These are phyloP conservation scores for Caenorhabditis tropicalis DNA, from an alignment of 1,140 invertebrate species.

Conservation along the genomic window DNA sequence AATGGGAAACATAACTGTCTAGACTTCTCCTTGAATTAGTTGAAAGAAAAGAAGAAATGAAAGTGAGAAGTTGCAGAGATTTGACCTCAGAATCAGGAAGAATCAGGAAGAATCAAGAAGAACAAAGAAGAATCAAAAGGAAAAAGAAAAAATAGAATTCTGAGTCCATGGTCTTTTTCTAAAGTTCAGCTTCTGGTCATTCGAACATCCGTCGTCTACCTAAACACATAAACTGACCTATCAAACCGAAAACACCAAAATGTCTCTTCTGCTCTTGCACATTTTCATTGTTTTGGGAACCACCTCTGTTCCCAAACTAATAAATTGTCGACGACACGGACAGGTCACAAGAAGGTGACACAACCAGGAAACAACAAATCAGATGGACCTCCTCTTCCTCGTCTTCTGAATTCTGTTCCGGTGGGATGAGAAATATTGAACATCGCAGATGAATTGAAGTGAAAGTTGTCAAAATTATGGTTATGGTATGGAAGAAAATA, in stretches of 20 bases:
- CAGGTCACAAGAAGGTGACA: neutral
- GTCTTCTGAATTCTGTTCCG: neutral
- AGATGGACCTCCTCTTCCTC: neutral
- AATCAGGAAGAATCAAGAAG: too few relatives aligned
- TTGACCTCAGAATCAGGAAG: too few relatives aligned
- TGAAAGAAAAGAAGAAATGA: neutral
- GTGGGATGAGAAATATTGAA: neutral
- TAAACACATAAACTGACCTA: neutral
- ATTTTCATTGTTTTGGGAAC: conserved; percentile 1
- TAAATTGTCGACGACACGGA: neutral
- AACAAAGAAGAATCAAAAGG: too few relatives aligned
- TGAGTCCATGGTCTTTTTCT: too few relatives aligned
- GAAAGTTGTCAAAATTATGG: conserved; percentile 41
- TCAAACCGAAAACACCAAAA: conserved; percentile 20
- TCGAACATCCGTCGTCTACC: too few relatives aligned
- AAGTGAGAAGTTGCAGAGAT: neutral
- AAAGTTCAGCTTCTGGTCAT: neutral
- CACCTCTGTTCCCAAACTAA: conserved; percentile 21
- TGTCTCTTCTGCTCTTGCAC: neutral
- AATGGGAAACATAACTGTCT: neutral
- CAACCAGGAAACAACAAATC: conserved; percentile 27
- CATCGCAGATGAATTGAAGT: neutral
- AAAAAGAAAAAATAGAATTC: too few relatives aligned
- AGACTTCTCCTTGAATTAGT: neutral
- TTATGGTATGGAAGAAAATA: neutral